Evolutionary conservation across 53 echinoderm and acorn worm species (phyloP).

Genomic region (Patiria pectinifera): DNA sequence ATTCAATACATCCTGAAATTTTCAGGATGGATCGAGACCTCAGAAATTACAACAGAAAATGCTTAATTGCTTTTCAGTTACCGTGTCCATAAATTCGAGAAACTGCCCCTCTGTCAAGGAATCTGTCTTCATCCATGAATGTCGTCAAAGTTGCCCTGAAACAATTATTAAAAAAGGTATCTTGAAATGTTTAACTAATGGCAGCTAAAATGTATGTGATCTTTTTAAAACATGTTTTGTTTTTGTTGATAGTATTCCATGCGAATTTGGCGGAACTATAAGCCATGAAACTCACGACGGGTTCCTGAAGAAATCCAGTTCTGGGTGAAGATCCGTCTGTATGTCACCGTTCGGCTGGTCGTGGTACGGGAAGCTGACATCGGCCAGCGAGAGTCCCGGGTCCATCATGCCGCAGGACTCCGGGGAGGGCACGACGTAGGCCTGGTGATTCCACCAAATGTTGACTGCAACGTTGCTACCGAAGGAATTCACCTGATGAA

Average conservation of each 20-base stretch:
- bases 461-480: slow-evolving; percentile 84
- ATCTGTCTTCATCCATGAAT: too few relatives aligned
- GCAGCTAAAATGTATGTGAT: too few relatives aligned
- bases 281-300: slow-evolving; percentile 5
- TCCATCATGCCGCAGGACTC: slow-evolving; percentile 17
- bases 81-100: background rate
- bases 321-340: background rate
- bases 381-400: slow-evolving; percentile 31
- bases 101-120: background rate
- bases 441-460: slow-evolving; percentile 82
- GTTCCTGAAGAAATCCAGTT: slow-evolving; percentile 1
- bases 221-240: too few relatives aligned
- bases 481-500: slow-evolving; percentile 81
- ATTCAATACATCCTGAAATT: too few relatives aligned
- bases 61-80: background rate
- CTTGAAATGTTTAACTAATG: too few relatives aligned
- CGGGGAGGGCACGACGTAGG: slow-evolving; percentile 61
- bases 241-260: background rate
- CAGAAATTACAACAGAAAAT: too few relatives aligned
- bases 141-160: background rate
- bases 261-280: background rate
- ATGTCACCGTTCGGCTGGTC: background rate
- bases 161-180: background rate
- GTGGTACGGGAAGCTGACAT: background rate
- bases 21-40: too few relatives aligned